Evolutionary conservation across 2,113 vertebrate genomes (phyloP), one percentile per base, ranked within the genome.

Genomic region (Rissa tridactyla): DNA sequence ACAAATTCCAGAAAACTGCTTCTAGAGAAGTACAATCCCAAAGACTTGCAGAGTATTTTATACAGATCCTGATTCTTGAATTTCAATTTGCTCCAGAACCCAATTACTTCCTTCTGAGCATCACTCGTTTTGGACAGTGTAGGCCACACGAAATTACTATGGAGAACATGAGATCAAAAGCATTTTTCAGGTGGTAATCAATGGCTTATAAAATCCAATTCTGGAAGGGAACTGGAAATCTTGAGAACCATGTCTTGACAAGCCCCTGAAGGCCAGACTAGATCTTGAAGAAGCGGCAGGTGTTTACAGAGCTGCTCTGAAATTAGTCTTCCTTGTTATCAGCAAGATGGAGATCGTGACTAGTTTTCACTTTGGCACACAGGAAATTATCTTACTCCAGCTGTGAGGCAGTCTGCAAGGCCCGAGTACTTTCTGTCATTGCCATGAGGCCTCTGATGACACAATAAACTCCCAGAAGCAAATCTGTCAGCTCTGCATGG

Each of bases 301-400:
- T 93, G 32, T 91, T 95, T 79, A 72, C 46, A 88, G 78, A 94
- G 60, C 49, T 94, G 82, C 58, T 93, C 82, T 91, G 91, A 96
- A 93, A 96, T 62, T 49, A 82, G 60, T 82, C 81, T 94, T 96
- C 71, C 72, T 87, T 94, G 64, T 87, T 97, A 93, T 83, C 94
- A 95, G 57, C 70, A 92, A 94, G 94, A 64, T 71, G 54, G 52
- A 96, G 40, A 84, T 76, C 5, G 0, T 38, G 40, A 79, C 68
- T 68, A 61, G 27, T 84, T 92, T 91, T 88, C 23, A 64, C 88
- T 97, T 96, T 96, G 96, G 96, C 96, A 96, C 90, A 82, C 17
- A 88, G 52, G 84, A 80, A 94, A 83, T 75, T 51, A 79, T 86
- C 78, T 73, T 92, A 82, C 58, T 94, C 77, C 77, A 82, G 65